A percentile compares a stretch with the other conserved stretches of the same genome.
Conservation (phyloP, 1,140 invertebrate genomes). For the Leptinotarsa lineolata region DNA sequence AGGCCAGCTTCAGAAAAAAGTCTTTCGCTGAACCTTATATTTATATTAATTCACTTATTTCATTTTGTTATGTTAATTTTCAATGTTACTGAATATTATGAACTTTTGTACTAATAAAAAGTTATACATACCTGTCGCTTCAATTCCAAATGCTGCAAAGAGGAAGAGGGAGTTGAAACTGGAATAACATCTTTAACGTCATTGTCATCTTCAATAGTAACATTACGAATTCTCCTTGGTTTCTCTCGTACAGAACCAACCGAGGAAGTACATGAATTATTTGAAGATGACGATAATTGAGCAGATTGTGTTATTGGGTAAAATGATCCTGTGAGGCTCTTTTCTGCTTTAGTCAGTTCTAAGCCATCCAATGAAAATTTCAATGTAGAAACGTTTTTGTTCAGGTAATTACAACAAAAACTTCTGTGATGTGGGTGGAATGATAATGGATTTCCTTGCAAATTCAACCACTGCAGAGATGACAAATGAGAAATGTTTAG, state of each 20-base stretch:
- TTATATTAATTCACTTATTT: no score
- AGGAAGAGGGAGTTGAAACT: slow-evolving; percentile 20
- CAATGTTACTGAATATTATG: no score
- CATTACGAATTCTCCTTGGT: slow-evolving; percentile 47
- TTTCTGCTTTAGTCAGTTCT: slow-evolving; percentile 61
- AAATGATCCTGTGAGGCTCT: slow-evolving; percentile 54
- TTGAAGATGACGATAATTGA: slow-evolving; percentile 15
- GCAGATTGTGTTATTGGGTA: slow-evolving; percentile 38
- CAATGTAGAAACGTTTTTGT: slow-evolving; percentile 60
- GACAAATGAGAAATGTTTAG: slow-evolving; percentile 62
- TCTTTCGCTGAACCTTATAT: no score
- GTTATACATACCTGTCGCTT: slow-evolving; percentile 55
- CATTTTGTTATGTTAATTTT: no score
- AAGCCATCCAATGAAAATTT: slow-evolving; percentile 64
- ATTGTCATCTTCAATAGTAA: slow-evolving; percentile 48
- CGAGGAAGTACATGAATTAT: slow-evolving; percentile 22
- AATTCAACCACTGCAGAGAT: slow-evolving; percentile 60
- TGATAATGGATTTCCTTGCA: slow-evolving; percentile 66
- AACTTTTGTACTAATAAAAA: no score
- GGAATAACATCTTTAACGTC: slow-evolving; percentile 27
- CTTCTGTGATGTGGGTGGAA: slow-evolving; percentile 64
- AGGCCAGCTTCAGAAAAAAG: no score
- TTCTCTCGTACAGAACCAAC: slow-evolving; percentile 30
- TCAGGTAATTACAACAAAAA: slow-evolving; percentile 62
- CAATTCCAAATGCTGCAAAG: slow-evolving; percentile 61